Percentiles rank a stretch among this genome's conserved stretches.
phyloP scores from a whole-genome alignment of 2,797 vertebrate genomes.

The Phylloscopus collybita region DNA sequence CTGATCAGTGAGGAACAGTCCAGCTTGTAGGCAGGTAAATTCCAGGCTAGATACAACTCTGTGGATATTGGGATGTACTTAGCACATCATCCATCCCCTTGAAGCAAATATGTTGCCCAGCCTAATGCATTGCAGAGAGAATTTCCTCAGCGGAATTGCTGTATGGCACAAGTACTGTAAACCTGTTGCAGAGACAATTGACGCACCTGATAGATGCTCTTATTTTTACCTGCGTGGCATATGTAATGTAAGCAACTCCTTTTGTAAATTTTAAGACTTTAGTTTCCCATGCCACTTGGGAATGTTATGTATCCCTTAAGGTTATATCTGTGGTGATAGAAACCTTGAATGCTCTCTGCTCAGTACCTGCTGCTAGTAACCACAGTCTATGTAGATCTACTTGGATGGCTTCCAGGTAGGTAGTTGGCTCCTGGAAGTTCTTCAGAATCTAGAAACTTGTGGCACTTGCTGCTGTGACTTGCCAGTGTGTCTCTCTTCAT shows the following conservation, averaged over 20 bases:
- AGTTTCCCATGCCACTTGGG: not conserved
- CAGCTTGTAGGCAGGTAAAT: not conserved
- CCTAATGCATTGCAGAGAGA: not conserved
- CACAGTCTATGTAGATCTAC: not conserved
- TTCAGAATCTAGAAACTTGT: not conserved
- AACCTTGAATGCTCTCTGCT: not conserved
- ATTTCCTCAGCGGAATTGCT: not conserved
- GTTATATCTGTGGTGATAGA: not conserved
- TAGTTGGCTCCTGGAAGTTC: not conserved
- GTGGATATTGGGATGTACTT: not conserved
- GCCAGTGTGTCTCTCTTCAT: not conserved
- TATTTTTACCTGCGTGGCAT: not conserved
- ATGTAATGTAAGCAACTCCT: not conserved
- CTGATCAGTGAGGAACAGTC: not conserved
- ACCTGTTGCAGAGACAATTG: not conserved
- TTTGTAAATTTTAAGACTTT: not conserved
- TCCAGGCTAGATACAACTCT: not conserved
- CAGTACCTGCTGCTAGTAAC: not conserved
- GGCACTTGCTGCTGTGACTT: not conserved
- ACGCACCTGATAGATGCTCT: not conserved
- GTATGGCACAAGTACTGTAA: not conserved
- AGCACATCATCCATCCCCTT: not conserved
- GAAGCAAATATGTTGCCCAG: not conserved
- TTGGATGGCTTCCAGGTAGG: not conserved
- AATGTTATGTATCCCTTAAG: not conserved